Conservation (phyloP, 23 tunicate genomes). For the Corella eumyota region DNA sequence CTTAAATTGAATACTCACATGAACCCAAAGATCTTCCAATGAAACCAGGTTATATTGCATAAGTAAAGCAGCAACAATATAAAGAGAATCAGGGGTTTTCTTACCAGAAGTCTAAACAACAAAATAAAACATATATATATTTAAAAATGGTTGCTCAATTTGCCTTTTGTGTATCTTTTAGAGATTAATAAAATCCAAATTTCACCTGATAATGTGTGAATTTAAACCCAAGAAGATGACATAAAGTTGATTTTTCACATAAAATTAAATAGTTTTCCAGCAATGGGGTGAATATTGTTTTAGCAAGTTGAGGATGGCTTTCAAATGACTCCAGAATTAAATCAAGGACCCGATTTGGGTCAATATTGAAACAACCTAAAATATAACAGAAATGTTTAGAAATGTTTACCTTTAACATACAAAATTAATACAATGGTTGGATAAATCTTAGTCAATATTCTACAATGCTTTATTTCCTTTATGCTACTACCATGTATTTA, state of each 20-base stretch:
- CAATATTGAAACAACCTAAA: constrained; percentile 97
- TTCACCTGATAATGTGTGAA: constrained; percentile 84
- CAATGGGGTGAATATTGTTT: constrained; percentile 46
- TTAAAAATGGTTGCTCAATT: not conserved
- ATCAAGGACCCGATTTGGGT: constrained; percentile 93
- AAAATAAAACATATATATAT: not conserved
- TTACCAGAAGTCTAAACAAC: constrained; percentile 1
- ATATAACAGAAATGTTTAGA: no score
- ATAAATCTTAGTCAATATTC: no score
- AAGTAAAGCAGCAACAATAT: constrained; percentile 77
- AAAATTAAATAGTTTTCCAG: constrained; percentile 61
- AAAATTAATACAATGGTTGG: no score
- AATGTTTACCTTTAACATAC: no score
- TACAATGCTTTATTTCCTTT: no score
- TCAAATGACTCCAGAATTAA: constrained; percentile 86
- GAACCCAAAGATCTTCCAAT: constrained; percentile 62
- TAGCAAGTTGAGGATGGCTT: constrained; percentile 63
- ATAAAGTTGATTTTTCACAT: constrained; percentile 82
- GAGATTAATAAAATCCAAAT: not conserved
- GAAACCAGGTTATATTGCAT: constrained; percentile 70
- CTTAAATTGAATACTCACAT: no score
- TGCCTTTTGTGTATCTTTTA: not conserved
- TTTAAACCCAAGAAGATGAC: constrained; percentile 93
- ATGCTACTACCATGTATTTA: no score
- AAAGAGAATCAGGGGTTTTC: constrained; percentile 76